Evolutionary conservation across 1,140 invertebrate genomes (phyloP).

Genomic region (Neodiprion lecontei): DNA sequence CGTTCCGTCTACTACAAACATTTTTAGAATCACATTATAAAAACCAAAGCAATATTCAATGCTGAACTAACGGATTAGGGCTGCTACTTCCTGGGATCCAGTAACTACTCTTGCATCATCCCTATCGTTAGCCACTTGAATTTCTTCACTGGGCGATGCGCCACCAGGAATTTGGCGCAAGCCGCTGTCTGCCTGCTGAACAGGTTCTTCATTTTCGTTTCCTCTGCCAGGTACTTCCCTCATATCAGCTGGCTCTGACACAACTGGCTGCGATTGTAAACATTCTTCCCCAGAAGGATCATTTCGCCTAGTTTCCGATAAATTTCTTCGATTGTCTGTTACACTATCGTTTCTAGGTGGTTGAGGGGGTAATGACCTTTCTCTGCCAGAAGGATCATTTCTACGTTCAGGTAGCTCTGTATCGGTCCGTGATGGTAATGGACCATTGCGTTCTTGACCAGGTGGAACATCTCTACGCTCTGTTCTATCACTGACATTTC

Average conservation of each 20-base stretch:
- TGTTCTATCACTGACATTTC: slow-evolving; percentile 42
- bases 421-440: slow-evolving; percentile 36
- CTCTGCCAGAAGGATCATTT: slow-evolving; percentile 56
- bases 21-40: not conserved
- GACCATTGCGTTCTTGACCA: slow-evolving; percentile 50
- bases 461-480: slow-evolving; percentile 54
- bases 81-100: slow-evolving; percentile 50
- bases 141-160: slow-evolving; percentile 47
- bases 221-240: slow-evolving; percentile 54
- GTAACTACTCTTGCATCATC: slow-evolving; percentile 51
- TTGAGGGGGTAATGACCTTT: slow-evolving; percentile 46
- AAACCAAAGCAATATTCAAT: not conserved
- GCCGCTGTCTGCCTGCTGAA: slow-evolving; percentile 38
- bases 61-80: slow-evolving; percentile 39
- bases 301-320: not conserved
- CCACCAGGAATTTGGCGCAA: slow-evolving; percentile 54
- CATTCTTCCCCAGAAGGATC: slow-evolving; percentile 57
- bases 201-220: slow-evolving; percentile 44
- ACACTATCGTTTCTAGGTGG: slow-evolving; percentile 46
- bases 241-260: slow-evolving; percentile 41
- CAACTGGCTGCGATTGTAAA: slow-evolving; percentile 32
- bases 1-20: too few species aligned
- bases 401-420: slow-evolving; percentile 47
- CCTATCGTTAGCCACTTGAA: slow-evolving; percentile 42
- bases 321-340: not conserved